Conservation (phyloP, 1,140 invertebrate genomes). For the Drosophila setifemur region DNA sequence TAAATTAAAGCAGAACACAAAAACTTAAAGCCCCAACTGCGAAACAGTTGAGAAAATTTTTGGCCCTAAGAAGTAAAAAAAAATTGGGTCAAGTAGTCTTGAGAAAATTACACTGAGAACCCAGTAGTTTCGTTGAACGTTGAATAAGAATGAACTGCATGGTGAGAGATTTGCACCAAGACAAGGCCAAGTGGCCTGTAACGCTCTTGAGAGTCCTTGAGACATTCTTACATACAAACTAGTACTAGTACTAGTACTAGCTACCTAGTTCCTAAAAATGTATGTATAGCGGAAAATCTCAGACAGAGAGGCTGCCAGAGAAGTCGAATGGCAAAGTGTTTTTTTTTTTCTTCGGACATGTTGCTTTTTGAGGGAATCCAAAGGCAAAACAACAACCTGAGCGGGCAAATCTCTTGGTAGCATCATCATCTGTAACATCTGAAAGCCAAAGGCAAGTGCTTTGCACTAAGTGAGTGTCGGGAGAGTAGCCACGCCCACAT, state of each 20-base stretch:
- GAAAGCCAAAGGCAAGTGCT: constrained; percentile 15
- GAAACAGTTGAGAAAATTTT: constrained; percentile 16
- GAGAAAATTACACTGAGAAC: constrained; percentile 54
- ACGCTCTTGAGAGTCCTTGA: constrained; percentile 44
- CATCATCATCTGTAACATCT: too few relatives aligned
- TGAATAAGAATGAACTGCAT: constrained; percentile 38
- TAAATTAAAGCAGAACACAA: constrained; percentile 50
- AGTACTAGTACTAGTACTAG: background rate
- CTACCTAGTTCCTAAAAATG: background rate
- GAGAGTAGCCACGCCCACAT: constrained; percentile 1
- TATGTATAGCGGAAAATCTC: constrained; percentile 1
- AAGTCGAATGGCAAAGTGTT: constrained; percentile 40
- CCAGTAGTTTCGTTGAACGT: constrained; percentile 48
- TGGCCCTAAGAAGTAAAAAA: background rate
- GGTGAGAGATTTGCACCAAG: constrained; percentile 20
- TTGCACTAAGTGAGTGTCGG: constrained; percentile 41
- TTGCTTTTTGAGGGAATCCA: constrained; percentile 4
- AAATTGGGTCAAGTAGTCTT: constrained; percentile 68
- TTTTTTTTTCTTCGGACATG: constrained; percentile 28
- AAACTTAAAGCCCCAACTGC: constrained; percentile 23
- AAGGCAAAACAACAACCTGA: background rate
- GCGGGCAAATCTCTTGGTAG: background rate
- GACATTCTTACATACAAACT: constrained; percentile 22
- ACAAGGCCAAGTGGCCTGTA: constrained; percentile 50
- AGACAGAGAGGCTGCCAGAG: constrained; percentile 16